Percentiles rank a stretch among this genome's conserved stretches.
Evolutionary conservation across 1,140 invertebrate species (phyloP).

Genomic region (Conus ventricosus): DNA sequence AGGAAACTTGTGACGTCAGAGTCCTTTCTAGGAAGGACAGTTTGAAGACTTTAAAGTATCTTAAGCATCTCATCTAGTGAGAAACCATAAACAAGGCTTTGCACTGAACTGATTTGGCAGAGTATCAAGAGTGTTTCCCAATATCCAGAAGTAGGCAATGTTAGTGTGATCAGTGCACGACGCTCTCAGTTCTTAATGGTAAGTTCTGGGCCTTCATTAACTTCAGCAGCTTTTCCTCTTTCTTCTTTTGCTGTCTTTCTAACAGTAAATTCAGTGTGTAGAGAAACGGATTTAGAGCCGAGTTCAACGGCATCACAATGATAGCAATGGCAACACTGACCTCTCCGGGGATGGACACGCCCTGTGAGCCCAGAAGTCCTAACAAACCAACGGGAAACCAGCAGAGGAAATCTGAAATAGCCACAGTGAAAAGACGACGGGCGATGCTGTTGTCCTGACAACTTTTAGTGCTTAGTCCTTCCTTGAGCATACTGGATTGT

Average conservation of each 20-base stretch:
- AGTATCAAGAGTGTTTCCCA: too few relatives aligned
- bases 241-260: not conserved
- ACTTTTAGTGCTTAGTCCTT: not conserved
- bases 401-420: not conserved
- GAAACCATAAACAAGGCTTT: too few relatives aligned
- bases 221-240: not conserved
- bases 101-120: too few relatives aligned
- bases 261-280: not conserved
- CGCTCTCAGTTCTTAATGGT: too few relatives aligned
- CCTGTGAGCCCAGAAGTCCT: not conserved
- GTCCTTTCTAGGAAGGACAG: too few relatives aligned
- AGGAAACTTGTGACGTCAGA: too few relatives aligned
- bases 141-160: too few relatives aligned
- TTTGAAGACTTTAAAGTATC: too few relatives aligned
- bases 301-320: constrained; percentile 5
- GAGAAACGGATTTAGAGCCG: not conserved
- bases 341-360: not conserved
- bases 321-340: not conserved
- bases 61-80: too few relatives aligned
- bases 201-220: not conserved
- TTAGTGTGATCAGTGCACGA: too few relatives aligned
- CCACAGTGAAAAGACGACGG: not conserved
- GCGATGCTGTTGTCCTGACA: not conserved
- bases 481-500: not conserved
- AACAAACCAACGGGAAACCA: not conserved